Base-by-base conservation (phyloP, 2,888 invertebrate genomes). In the Caenorhabditis afra region DNA sequence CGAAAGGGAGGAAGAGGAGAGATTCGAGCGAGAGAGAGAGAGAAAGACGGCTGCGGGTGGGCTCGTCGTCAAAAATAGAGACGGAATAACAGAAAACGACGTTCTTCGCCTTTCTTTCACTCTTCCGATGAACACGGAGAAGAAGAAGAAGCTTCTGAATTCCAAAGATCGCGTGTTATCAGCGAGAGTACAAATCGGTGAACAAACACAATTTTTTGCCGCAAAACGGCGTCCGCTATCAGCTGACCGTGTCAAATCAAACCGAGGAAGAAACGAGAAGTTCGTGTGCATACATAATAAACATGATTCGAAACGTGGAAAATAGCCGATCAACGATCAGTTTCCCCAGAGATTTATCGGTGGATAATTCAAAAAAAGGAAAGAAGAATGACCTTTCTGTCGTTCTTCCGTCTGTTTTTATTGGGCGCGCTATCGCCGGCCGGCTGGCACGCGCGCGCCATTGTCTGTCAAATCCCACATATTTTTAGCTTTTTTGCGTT, bases 191-290 rank as follows among this genome's bases (percentile, higher is more conserved):
- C 41, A 41, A 41, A 41, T 41, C 14, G 11, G 7, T 41, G 12
- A 41, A 29, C 52, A 52, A 52, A 52, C 52, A 52, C 22, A 50
- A 50, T 11, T 14, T 14, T 22, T n/a, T 14, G 29, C 14, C 2
- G 52, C 22, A 49, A 1, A 49, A 20, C 22, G 49, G 12, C 23
- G 7, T 29, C 29, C 29, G 29, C 23, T 52, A 52, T 52, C 52
- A 52, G 52, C 52, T 52, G 52, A 52, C 29, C 29, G 52, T n/a
- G n/a, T n/a, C n/a, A n/a, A n/a, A n/a, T 23, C 29, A 50, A 50
- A 50, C 49, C 29, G 29, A n/a, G n/a, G n/a, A 29, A 52, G 23
- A 8, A 12, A 23, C 10, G 49, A 20, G 11, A 22, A 23, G 4
- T 14, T n/a, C 41, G 41, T 14, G 52, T 52, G 52, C 52, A 52